phyloP scores from a whole-genome alignment of 1,140 invertebrate genomes.

The Bradynema listronoti region DNA sequence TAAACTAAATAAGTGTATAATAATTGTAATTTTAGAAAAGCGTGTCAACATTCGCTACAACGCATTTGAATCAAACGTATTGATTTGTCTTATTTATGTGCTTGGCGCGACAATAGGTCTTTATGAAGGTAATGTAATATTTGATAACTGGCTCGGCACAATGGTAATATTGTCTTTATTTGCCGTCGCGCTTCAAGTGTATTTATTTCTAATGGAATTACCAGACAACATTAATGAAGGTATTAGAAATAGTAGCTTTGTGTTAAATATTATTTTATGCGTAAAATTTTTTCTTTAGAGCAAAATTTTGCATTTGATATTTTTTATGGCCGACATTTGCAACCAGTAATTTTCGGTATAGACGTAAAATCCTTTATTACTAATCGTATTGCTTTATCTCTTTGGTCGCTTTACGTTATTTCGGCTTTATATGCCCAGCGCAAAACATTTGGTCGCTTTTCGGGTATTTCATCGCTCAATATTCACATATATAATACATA shows the following conservation, averaged over 20 bases:
- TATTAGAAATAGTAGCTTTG: neutral
- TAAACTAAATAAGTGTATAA: no score
- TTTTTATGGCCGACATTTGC: constrained; percentile 34
- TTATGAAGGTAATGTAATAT: constrained; percentile 20
- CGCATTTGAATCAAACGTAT: constrained; percentile 21
- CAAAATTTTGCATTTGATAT: constrained; percentile 27
- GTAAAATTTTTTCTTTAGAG: constrained; percentile 20
- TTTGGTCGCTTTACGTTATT: constrained; percentile 35
- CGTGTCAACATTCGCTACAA: no score
- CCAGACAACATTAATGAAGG: constrained; percentile 6
- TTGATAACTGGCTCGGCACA: constrained; percentile 25
- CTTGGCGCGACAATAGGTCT: constrained; percentile 16
- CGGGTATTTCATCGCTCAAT: neutral
- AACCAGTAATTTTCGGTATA: constrained; percentile 34
- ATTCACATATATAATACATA: no score
- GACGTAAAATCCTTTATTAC: constrained; percentile 43
- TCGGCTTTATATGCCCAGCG: constrained; percentile 29
- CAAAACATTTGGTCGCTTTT: constrained; percentile 11
- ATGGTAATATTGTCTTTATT: constrained; percentile 15
- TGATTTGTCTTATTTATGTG: constrained; percentile 25
- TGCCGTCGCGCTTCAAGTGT: constrained; percentile 3
- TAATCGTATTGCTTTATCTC: constrained; percentile 21
- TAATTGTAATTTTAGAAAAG: no score
- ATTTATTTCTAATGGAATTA: constrained; percentile 7
- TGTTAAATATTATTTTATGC: no score